phyloP scores from a whole-genome alignment of 1,140 invertebrate genomes.

The Pteromalus puparum region DNA sequence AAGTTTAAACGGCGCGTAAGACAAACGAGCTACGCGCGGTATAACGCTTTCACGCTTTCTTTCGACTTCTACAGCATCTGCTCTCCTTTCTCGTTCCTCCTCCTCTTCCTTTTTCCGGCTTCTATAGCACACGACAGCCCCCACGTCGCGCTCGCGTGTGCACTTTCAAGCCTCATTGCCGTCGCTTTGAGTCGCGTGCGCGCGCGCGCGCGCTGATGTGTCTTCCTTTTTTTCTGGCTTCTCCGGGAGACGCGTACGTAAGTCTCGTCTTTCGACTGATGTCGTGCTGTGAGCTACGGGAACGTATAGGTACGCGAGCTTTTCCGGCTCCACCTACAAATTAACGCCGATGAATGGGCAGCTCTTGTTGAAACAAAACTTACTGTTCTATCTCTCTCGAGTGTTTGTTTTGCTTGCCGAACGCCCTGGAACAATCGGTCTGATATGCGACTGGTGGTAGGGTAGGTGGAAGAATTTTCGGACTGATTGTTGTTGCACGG shows the following conservation, averaged over 20 bases:
- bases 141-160: background rate
- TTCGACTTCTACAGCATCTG: constrained; percentile 43
- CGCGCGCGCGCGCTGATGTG: no score
- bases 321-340: constrained; percentile 15
- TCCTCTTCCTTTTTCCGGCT: constrained; percentile 53
- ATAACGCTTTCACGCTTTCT: constrained; percentile 47
- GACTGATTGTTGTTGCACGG: constrained; percentile 22
- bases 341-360: background rate
- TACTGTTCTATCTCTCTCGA: background rate
- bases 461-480: constrained; percentile 7
- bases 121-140: background rate
- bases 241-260: background rate
- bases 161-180: constrained; percentile 66
- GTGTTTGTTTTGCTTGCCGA: constrained; percentile 37
- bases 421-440: background rate
- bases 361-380: background rate
- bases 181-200: constrained; percentile 58
- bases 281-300: background rate
- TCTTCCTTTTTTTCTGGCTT: background rate
- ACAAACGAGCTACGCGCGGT: constrained; percentile 60
- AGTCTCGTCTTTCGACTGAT: background rate
- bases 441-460: background rate
- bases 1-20: constrained; percentile 64
- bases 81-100: constrained; percentile 32
- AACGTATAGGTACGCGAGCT: background rate